These are phyloP conservation scores for Theonella swinhoei DNA, from an alignment of 37 sponge, comb jelly and placozoan genomes.

Conservation along the genomic window DNA sequence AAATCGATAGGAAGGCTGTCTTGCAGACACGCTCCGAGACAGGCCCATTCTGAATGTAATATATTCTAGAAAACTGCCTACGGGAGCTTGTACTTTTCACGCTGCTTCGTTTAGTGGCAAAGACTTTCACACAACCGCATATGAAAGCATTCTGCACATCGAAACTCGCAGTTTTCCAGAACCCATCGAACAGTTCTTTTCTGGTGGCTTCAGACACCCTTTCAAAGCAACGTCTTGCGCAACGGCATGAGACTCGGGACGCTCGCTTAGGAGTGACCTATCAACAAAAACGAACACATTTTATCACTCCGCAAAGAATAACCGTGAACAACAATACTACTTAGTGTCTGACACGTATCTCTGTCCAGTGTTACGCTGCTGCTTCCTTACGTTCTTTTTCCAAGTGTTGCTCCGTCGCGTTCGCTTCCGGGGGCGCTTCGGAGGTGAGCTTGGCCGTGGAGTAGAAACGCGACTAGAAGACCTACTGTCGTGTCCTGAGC, in stretches of 20 bases:
- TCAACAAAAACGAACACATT: too few species aligned
- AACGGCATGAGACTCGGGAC: neutral
- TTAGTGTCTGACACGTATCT: too few species aligned
- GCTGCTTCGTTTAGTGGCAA: neutral
- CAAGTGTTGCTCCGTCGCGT: too few species aligned
- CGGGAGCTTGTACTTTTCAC: neutral
- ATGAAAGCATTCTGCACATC: constrained; percentile 28
- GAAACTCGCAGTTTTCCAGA: constrained; percentile 16
- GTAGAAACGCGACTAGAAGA: too few species aligned
- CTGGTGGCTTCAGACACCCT: constrained; percentile 1
- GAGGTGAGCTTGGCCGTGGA: too few species aligned
- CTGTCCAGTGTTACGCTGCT: too few species aligned
- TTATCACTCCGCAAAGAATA: too few species aligned
- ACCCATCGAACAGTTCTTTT: constrained; percentile 22
- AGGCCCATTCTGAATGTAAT: neutral
- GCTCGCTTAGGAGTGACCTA: neutral
- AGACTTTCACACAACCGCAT: constrained; percentile 25
- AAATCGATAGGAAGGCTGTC: neutral
- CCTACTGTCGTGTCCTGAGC: too few species aligned
- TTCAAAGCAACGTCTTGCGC: neutral
- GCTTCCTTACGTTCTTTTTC: too few species aligned
- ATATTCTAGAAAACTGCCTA: neutral
- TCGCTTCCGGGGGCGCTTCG: too few species aligned
- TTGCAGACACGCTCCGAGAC: too few species aligned
- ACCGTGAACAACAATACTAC: too few species aligned